These are phyloP conservation scores for Pararge aegeria DNA, from an alignment of 1,140 invertebrate species.

Conservation along the genomic window DNA sequence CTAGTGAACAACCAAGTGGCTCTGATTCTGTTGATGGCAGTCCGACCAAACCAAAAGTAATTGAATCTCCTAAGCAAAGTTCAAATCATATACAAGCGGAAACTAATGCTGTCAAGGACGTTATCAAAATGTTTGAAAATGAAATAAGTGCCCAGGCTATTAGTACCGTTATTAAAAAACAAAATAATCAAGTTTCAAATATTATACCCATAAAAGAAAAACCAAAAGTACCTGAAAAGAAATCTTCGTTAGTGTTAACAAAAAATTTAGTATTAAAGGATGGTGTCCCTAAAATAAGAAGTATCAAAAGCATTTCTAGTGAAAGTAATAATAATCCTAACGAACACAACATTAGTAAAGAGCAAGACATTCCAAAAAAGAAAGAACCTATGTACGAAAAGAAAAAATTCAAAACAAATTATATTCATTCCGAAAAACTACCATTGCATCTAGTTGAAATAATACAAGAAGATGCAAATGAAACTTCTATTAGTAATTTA, in stretches of 20 bases:
- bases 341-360: slow-evolving; percentile 29
- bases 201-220: slow-evolving; percentile 59
- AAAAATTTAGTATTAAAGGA: slow-evolving; percentile 75
- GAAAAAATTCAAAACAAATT: slow-evolving; percentile 70
- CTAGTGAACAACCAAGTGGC: slow-evolving; percentile 60
- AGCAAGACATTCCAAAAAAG: slow-evolving; percentile 43
- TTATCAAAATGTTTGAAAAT: slow-evolving; percentile 72
- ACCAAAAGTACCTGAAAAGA: slow-evolving; percentile 79
- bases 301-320: slow-evolving; percentile 50
- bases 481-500: slow-evolving; percentile 25
- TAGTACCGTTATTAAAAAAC: slow-evolving; percentile 46
- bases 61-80: slow-evolving; percentile 34
- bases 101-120: slow-evolving; percentile 59
- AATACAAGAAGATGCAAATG: slow-evolving; percentile 65
- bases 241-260: slow-evolving; percentile 69
- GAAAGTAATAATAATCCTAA: slow-evolving; percentile 20
- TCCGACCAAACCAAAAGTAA: slow-evolving; percentile 40
- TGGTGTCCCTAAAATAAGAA: slow-evolving; percentile 74
- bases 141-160: slow-evolving; percentile 65
- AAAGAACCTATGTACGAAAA: slow-evolving; percentile 70
- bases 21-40: slow-evolving; percentile 70
- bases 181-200: slow-evolving; percentile 39
- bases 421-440: slow-evolving; percentile 66
- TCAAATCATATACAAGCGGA: slow-evolving; percentile 31
- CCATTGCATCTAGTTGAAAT: slow-evolving; percentile 70